Evolutionary conservation across 2,888 invertebrate species (phyloP).

Genomic region (Endotricha flammealis): DNA sequence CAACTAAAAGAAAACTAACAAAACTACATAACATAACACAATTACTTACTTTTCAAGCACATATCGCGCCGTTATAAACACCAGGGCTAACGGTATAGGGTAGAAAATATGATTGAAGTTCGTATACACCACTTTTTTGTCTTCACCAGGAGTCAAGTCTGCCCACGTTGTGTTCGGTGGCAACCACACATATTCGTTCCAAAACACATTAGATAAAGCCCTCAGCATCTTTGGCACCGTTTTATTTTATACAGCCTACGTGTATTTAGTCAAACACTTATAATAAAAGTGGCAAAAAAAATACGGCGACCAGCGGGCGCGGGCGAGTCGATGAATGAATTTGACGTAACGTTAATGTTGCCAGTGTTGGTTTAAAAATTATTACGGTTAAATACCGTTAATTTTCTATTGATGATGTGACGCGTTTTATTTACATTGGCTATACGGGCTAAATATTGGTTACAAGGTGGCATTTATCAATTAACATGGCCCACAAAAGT

Average conservation of each 20-base stretch:
- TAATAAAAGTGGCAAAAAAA: not conserved
- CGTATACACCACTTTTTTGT: conserved; percentile 85
- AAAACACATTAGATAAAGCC: conserved; percentile 77
- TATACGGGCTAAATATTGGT: no score
- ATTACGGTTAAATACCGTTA: no score
- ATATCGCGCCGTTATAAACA: conserved; percentile 86
- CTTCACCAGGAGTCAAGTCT: conserved; percentile 86
- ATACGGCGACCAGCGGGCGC: no score
- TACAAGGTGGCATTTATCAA: no score
- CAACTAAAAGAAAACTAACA: not conserved
- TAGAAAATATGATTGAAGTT: conserved; percentile 88
- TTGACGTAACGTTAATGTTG: conserved; percentile 53
- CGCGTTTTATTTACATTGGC: no score
- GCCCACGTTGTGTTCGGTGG: conserved; percentile 95
- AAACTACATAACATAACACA: not conserved
- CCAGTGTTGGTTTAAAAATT: no score
- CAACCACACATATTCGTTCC: conserved; percentile 93
- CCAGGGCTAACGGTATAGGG: conserved; percentile 90
- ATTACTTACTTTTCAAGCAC: conserved; percentile 89
- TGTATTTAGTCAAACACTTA: not conserved
- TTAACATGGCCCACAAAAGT: no score
- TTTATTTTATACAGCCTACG: not conserved
- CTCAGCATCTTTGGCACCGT: conserved; percentile 54
- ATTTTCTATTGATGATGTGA: no score
- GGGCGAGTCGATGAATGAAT: no score